Evolutionary conservation across 2,797 vertebrate genomes (phyloP), one percentile per base, ranked within the genome.

Genomic region (Margarornis squamiger): DNA sequence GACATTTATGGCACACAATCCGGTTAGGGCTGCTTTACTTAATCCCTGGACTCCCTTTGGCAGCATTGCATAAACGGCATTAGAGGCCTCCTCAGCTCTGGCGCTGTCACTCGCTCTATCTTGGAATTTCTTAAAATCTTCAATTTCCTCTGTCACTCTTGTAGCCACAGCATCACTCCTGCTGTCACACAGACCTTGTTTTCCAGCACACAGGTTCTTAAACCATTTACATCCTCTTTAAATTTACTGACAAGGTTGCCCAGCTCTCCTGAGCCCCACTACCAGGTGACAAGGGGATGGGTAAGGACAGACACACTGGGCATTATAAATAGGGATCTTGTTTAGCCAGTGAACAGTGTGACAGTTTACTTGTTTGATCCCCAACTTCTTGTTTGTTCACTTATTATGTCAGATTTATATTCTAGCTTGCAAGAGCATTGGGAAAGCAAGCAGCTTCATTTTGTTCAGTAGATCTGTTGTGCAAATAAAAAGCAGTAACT

Each of bases 11-110:
- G 93, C 16, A 19, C 86, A 6, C 36, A 93, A 96, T 92, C 96
- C 74, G 46, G 55, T 96, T 94, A 96, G 74, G 80, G 74, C 84
- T 72, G 89, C 92, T 96, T 81, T 84, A n/a, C 74, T 65, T 96
- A 96, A 96, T 95, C 95, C 89, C 51, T 14, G 80, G 73, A 12
- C 77, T 87, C 61, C 71, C 77, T 62, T 48, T 38, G 80, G 27
- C 51, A 49, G 84, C 38, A 3, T 90, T 94, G 95, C 91, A 70
- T 95, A 89, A 95, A 85, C 9, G 4, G 92, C 91, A 68, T 90
- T 82, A 91, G 27, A 76, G 70, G 54, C 32, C 34, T 23, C 51
- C 73, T 43, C 9, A 46, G 27, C 80, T 75, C 90, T 65, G 52
- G 30, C 26, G 30, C 30, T 43, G 55, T 43, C 80, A 58, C 78